Conservation (phyloP, 2,797 vertebrate genomes). For the Spondyliosoma cantharus region DNA sequence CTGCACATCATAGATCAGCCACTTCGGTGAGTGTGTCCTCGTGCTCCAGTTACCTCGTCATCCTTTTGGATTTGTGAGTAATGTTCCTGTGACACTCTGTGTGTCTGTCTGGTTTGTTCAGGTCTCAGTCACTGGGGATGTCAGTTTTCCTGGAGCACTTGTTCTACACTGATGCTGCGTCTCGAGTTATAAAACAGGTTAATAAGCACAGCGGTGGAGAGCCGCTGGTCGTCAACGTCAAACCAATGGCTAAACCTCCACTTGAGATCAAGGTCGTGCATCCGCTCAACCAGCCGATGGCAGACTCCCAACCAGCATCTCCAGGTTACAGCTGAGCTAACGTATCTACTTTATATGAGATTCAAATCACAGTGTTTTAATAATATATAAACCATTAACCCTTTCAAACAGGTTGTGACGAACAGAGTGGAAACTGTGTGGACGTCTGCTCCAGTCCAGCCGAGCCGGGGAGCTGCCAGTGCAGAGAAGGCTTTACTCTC, state of each 20-base stretch:
- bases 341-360: neutral
- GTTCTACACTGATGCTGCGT: conserved; percentile 87
- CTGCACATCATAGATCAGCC: conserved; percentile 80
- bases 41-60: neutral
- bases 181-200: conserved; percentile 83
- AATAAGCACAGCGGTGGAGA: conserved; percentile 88
- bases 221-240: conserved; percentile 80
- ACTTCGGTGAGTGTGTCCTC: conserved; percentile 77
- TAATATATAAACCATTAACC: neutral
- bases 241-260: conserved; percentile 78
- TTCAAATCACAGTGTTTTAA: neutral
- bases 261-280: conserved; percentile 87
- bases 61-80: neutral
- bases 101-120: conserved; percentile 58
- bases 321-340: conserved; percentile 67
- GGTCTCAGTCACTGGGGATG: conserved; percentile 82
- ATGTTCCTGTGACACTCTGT: neutral
- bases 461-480: conserved; percentile 80
- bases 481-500: conserved; percentile 87
- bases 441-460: conserved; percentile 79
- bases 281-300: conserved; percentile 82
- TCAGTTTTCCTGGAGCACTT: conserved; percentile 87
- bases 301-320: conserved; percentile 52
- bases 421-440: conserved; percentile 79
- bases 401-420: conserved; percentile 82